phyloP scores from a whole-genome alignment of 2,888 invertebrate species.

The Agapetus fuscipes region DNA sequence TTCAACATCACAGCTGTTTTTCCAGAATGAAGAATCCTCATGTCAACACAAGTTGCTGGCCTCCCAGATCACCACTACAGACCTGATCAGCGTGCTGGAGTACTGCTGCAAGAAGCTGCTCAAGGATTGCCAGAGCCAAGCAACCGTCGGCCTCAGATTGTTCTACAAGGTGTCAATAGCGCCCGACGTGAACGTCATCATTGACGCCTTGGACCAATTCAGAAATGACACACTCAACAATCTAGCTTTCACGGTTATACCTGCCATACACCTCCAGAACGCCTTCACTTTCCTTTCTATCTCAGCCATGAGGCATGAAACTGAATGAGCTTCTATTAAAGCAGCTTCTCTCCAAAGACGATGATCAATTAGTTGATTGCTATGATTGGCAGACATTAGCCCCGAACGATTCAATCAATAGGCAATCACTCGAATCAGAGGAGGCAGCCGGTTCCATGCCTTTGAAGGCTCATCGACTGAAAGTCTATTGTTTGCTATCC shows the following conservation, averaged over 20 bases:
- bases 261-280: conserved; percentile 71
- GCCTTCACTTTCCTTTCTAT: conserved; percentile 75
- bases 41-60: conserved; percentile 31
- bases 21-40: conserved; percentile 35
- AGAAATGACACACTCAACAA: conserved; percentile 32
- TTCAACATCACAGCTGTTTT: conserved; percentile 37
- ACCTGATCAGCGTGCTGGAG: conserved; percentile 38
- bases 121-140: conserved; percentile 35
- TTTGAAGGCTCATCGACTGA: no score
- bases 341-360: no score
- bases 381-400: no score
- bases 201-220: conserved; percentile 34
- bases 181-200: conserved; percentile 35
- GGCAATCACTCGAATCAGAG: no score
- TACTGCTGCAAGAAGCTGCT: conserved; percentile 45
- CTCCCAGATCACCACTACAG: conserved; percentile 29
- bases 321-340: no score
- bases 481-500: no score
- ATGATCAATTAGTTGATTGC: no score
- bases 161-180: conserved; percentile 62
- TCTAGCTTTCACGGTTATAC: conserved; percentile 65
- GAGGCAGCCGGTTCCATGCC: no score
- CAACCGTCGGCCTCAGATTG: conserved; percentile 65
- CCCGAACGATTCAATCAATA: no score
- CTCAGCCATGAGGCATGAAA: conserved; percentile 66